Conservation (phyloP, 2,888 invertebrate genomes). For the Dicycla oo region DNA sequence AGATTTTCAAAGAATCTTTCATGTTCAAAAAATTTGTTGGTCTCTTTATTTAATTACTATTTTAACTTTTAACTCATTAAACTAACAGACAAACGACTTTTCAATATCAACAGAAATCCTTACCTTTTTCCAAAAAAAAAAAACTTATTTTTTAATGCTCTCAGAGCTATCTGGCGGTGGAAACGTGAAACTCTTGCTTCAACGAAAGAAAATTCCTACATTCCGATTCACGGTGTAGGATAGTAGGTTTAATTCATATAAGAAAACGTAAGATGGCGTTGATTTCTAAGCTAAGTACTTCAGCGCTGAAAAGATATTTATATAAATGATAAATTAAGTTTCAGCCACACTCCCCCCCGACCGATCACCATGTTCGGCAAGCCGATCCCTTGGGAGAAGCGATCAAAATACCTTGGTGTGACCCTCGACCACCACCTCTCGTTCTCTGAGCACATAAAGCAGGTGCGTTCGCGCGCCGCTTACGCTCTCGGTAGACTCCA, state of each 20-base stretch:
- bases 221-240: not conserved
- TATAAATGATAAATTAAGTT: too few species aligned
- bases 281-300: not conserved
- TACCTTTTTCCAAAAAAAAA: not conserved
- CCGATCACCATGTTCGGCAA: too few species aligned
- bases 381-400: too few species aligned
- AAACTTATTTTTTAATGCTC: not conserved
- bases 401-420: too few species aligned
- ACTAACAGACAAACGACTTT: not conserved
- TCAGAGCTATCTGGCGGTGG: conserved; percentile 22
- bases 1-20: not conserved
- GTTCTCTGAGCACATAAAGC: too few species aligned
- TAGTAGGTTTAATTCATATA: not conserved
- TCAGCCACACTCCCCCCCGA: too few species aligned
- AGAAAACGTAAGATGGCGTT: conserved; percentile 26
- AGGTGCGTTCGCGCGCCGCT: too few species aligned
- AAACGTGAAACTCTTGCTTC: not conserved
- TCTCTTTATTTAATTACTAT: not conserved
- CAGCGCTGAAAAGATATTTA: not conserved
- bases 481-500: too few species aligned
- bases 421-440: too few species aligned
- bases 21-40: not conserved
- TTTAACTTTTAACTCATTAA: not conserved
- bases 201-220: not conserved
- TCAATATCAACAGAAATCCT: not conserved